These are phyloP conservation scores for Ceratosolen fusciceps DNA, from an alignment of 1,140 invertebrate species.

Conservation along the genomic window DNA sequence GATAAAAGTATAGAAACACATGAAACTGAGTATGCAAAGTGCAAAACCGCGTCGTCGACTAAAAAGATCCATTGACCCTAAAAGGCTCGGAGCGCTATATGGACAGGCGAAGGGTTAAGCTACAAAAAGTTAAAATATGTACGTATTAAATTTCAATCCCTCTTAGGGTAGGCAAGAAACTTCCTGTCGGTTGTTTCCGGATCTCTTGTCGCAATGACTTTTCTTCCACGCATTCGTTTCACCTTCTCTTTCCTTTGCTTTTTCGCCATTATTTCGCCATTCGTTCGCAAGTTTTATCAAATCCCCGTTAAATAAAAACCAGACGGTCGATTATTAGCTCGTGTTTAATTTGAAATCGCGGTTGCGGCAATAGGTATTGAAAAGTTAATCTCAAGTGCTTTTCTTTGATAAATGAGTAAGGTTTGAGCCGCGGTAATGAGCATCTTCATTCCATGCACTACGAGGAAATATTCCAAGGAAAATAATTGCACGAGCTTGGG, in stretches of 20 bases:
- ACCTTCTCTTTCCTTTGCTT: background rate
- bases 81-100: background rate
- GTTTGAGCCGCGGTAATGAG: too few relatives aligned
- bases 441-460: too few relatives aligned
- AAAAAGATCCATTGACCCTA: background rate
- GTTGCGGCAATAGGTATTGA: too few relatives aligned
- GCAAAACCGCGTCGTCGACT: conserved; percentile 19
- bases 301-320: too few relatives aligned
- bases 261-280: background rate
- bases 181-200: conserved; percentile 35
- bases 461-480: too few relatives aligned
- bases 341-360: too few relatives aligned
- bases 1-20: background rate
- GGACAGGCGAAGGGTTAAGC: background rate
- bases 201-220: conserved; percentile 54
- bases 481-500: too few relatives aligned
- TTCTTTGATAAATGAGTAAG: too few relatives aligned
- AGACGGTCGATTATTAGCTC: too few relatives aligned
- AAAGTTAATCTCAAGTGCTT: too few relatives aligned
- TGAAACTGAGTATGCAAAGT: conserved; percentile 4
- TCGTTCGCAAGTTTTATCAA: background rate
- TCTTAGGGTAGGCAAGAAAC: background rate
- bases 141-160: conserved; percentile 65
- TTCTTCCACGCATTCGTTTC: conserved; percentile 46
- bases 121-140: background rate